Percentiles rank a stretch among this genome's conserved stretches.
phyloP scores from a whole-genome alignment of 2,888 invertebrate species.

The Acleris sparsana region DNA sequence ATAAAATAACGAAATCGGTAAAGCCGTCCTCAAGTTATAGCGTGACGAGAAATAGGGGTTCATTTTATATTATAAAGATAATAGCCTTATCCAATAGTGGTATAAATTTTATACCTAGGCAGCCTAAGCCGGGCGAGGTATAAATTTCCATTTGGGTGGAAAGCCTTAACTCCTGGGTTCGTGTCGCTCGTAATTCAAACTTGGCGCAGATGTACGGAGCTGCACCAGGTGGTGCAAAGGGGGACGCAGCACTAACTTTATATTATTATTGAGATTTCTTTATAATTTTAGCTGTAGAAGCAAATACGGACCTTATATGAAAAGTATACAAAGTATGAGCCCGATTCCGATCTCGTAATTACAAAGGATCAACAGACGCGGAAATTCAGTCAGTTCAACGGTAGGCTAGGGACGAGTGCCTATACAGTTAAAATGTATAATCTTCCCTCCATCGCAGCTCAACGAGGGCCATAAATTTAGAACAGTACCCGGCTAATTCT shows the following conservation, averaged over 20 bases:
- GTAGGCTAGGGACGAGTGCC: too few relatives aligned
- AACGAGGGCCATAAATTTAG: slow-evolving; percentile 5
- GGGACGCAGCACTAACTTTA: too few relatives aligned
- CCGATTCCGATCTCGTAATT: too few relatives aligned
- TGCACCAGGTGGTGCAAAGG: slow-evolving; percentile 52
- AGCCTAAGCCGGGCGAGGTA: slow-evolving; percentile 51
- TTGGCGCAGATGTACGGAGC: slow-evolving; percentile 58
- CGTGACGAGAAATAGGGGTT: too few relatives aligned
- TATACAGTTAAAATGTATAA: neutral
- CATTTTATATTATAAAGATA: too few relatives aligned
- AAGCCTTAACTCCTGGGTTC: slow-evolving; percentile 54
- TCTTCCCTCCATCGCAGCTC: slow-evolving; percentile 5
- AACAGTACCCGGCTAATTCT: neutral
- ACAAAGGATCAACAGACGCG: neutral
- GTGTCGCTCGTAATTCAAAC: slow-evolving; percentile 62
- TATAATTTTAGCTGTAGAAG: too few relatives aligned
- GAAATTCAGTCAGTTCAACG: neutral
- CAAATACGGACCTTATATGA: too few relatives aligned
- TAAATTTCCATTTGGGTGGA: slow-evolving; percentile 70
- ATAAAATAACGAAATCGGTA: too few relatives aligned
- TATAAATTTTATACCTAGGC: slow-evolving; percentile 29
- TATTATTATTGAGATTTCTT: too few relatives aligned
- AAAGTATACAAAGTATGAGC: too few relatives aligned
- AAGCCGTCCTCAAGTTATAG: too few relatives aligned
- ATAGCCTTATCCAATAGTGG: slow-evolving; percentile 3